Conservation (phyloP, 2,888 invertebrate species). For the Lucinisca nassula region DNA sequence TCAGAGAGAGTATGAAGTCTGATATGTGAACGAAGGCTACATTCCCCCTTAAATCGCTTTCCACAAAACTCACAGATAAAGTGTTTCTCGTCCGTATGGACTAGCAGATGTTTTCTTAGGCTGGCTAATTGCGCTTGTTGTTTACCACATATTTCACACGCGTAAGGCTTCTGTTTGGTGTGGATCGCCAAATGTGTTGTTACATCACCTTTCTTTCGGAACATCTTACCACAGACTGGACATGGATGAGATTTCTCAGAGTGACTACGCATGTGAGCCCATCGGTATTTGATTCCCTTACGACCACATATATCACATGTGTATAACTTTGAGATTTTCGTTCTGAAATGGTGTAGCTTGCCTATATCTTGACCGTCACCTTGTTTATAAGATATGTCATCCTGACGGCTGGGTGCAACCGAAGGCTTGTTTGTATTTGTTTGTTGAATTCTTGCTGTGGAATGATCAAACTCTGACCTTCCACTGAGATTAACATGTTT, state of each 20-base stretch:
- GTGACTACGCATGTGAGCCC: too few relatives aligned
- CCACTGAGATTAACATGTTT: too few relatives aligned
- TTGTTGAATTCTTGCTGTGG: too few relatives aligned
- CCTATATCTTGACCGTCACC: too few relatives aligned
- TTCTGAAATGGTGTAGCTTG: too few relatives aligned
- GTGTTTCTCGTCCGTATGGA: not conserved
- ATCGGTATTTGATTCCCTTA: too few relatives aligned
- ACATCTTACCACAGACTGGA: not conserved
- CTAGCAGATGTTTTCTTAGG: not conserved
- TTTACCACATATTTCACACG: not conserved
- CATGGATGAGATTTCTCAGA: not conserved
- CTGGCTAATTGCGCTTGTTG: not conserved
- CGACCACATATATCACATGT: too few relatives aligned
- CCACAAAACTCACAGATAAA: not conserved
- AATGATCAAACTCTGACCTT: too few relatives aligned
- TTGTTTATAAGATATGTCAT: too few relatives aligned
- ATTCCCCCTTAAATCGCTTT: not conserved
- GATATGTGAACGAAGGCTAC: not conserved
- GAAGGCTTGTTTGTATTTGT: too few relatives aligned
- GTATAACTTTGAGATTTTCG: too few relatives aligned
- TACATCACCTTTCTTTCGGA: not conserved
- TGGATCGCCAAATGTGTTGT: not conserved
- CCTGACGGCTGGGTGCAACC: too few relatives aligned
- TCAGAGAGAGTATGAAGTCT: not conserved
- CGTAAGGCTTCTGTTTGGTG: not conserved